Percentiles rank a stretch among this genome's conserved stretches.
These are phyloP conservation scores for Gorsachius goisagi DNA, from an alignment of 2,113 vertebrate species.

Conservation along the genomic window DNA sequence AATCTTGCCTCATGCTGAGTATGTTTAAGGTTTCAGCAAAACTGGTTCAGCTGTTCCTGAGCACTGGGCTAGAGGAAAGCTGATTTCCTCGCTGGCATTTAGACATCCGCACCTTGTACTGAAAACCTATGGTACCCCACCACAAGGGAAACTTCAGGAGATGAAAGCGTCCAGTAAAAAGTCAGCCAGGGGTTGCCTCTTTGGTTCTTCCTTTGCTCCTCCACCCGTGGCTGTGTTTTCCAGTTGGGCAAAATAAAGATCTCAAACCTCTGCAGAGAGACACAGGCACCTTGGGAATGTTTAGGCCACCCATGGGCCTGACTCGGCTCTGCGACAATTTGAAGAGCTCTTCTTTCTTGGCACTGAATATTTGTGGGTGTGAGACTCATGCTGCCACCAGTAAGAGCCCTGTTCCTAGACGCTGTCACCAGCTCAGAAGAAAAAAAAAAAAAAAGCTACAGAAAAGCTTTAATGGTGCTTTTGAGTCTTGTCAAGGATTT, in stretches of 20 bases:
- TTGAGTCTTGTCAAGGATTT: slow-evolving; percentile 37
- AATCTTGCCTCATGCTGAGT: not conserved
- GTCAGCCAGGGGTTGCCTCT: not conserved
- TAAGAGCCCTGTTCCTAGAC: not conserved
- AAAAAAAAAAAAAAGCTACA: not conserved
- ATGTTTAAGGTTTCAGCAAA: not conserved
- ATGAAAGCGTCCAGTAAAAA: not conserved
- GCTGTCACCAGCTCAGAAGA: not conserved
- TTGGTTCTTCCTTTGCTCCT: not conserved
- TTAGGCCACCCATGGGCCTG: not conserved
- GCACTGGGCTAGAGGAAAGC: not conserved
- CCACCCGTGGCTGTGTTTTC: not conserved
- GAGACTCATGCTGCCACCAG: not conserved
- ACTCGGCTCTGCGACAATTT: not conserved
- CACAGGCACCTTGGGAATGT: not conserved
- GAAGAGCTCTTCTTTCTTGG: not conserved
- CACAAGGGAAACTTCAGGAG: not conserved
- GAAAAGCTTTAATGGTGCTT: slow-evolving; percentile 11
- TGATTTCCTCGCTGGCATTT: not conserved
- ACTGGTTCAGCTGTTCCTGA: not conserved
- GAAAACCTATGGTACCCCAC: not conserved
- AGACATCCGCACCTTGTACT: not conserved
- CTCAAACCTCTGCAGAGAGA: not conserved
- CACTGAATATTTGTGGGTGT: not conserved
- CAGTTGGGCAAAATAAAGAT: not conserved